Base-by-base conservation (phyloP, 2,888 invertebrate species). In the Erebia ligea region DNA sequence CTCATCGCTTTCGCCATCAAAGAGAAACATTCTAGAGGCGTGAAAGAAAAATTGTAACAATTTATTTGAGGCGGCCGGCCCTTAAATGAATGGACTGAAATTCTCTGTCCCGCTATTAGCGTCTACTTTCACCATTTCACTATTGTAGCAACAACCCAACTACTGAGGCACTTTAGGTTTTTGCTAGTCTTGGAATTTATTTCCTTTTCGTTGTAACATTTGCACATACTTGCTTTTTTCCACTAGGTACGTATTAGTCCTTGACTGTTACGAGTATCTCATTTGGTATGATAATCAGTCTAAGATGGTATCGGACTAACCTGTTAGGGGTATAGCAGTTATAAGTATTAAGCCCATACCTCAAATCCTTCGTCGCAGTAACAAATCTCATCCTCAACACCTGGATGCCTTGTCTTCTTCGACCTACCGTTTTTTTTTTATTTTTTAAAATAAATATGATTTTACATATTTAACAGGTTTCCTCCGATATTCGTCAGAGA, bases 41-140 rank as follows among this genome's bases (percentile, higher is more conserved):
- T 88, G 89, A 88, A 90, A 90, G 90, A 91, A 90, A 90, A 90
- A 91, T 90, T 84, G 90, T 86, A 83, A 88, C 90, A 88, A 90
- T 91, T 91, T 90, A 89, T 89, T 89, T 84, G 82, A 82, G 82
- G 81, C 79, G 82, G 78, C 81, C 84, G 82, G 78, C 75, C 80
- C 82, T 84, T 84, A 87, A 88, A 85, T 80, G 84, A 76, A 80
- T 78, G 78, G 76, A 84, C 82, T 79, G 81, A 84, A 85, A 86
- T 87, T 83, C 83, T 81, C 83, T 82, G 85, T 84, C 83, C 86
- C 80, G 69, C 80, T 82, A 86, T 87, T 86, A 87, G 81, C 79
- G 79, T 75, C 76, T 73, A 77, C 80, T 84, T 84, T 81, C 62
- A 45, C 45, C 62, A 19, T 45, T 62, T 45, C 48, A 62, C 62